A percentile compares a stretch with the other conserved stretches of the same genome.
phyloP scores from a whole-genome alignment of 2,797 vertebrate species.

The Rhodeus uyekii region DNA sequence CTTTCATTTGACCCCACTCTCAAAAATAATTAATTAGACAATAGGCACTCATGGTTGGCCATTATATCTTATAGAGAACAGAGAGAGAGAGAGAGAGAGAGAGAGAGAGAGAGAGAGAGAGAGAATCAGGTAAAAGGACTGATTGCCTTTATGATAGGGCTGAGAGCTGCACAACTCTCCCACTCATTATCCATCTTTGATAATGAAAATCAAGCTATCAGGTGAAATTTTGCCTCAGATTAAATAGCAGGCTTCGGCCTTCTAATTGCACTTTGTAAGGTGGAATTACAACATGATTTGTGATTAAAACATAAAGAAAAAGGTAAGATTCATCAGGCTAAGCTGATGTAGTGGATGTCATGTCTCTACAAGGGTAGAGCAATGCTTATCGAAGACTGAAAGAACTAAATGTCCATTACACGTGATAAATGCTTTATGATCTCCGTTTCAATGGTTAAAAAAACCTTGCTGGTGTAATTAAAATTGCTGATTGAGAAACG shows the following conservation, averaged over 20 bases:
- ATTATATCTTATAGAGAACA: neutral
- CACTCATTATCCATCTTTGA: slow-evolving; percentile 54
- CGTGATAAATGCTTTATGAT: slow-evolving; percentile 33
- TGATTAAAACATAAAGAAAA: slow-evolving; percentile 60
- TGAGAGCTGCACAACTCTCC: slow-evolving; percentile 50
- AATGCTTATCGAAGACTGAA: slow-evolving; percentile 16
- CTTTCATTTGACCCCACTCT: neutral
- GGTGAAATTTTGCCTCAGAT: slow-evolving; percentile 56
- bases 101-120: neutral
- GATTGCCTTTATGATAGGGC: slow-evolving; percentile 55
- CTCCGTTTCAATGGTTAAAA: slow-evolving; percentile 20
- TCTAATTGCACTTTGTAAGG: slow-evolving; percentile 61
- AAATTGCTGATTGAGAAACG: slow-evolving; percentile 20
- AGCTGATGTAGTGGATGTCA: slow-evolving; percentile 30
- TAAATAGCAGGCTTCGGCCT: slow-evolving; percentile 56
- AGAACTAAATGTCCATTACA: slow-evolving; percentile 39
- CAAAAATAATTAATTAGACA: slow-evolving; percentile 20
- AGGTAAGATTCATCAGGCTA: slow-evolving; percentile 51
- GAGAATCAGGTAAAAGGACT: slow-evolving; percentile 51
- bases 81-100: slow-evolving; percentile 4
- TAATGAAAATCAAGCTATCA: slow-evolving; percentile 62
- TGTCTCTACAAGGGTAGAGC: neutral
- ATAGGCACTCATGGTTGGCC: neutral
- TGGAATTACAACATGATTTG: slow-evolving; percentile 61
- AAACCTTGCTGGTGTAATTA: slow-evolving; percentile 20